Base-by-base conservation (phyloP, 1,140 invertebrate genomes). In the Danaus plexippus region DNA sequence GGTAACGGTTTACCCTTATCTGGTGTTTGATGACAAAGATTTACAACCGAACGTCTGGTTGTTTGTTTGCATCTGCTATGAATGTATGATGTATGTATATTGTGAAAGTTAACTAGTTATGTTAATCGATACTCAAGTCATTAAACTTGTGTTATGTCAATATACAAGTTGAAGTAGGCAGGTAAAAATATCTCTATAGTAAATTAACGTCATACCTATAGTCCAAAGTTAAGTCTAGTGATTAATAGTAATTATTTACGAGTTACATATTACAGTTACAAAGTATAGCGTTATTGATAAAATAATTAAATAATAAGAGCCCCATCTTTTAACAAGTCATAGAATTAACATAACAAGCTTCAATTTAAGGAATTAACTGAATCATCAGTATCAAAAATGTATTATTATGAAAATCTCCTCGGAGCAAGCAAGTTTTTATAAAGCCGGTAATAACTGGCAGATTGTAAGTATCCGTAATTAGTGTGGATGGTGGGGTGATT, bases 391-490 rank as follows among this genome's bases (percentile, higher is more conserved):
- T 32, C 22, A 32, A 32, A 32, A 32, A 6, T 32, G 22, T 32
- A 32, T 32, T 32, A 32, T 32, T 32, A 32, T 32, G 22, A 32
- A 11, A 51, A 50, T 12, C 32, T 51, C 56, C 47, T 46, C 46
- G 22, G 15, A 18, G 11, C 9, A 44, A 61, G 59, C 48, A 32
- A 52, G 53, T 61, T 61, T 61, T 61, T 45, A 61, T 61, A 52
- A 49, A 41, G 45, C 48, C 18, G 48, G 53, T 53, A 61, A 49
- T 57, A 57, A 43, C 54, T 46, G 66, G 54, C 57, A 62, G 59
- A 59, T 71, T 67, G 71, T 69, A 63, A 64, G 64, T 69, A 57
- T 49, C 61, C 56, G 66, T 71, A 77, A 77, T 75, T 77, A 75
- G 68, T 62, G 55, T 59, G 66, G 60, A 54, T 59, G 60, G 59